A percentile compares a stretch with the other conserved stretches of the same genome.
Evolutionary conservation across 2,113 vertebrate species (phyloP).

Genomic region (Varanus komodoensis): DNA sequence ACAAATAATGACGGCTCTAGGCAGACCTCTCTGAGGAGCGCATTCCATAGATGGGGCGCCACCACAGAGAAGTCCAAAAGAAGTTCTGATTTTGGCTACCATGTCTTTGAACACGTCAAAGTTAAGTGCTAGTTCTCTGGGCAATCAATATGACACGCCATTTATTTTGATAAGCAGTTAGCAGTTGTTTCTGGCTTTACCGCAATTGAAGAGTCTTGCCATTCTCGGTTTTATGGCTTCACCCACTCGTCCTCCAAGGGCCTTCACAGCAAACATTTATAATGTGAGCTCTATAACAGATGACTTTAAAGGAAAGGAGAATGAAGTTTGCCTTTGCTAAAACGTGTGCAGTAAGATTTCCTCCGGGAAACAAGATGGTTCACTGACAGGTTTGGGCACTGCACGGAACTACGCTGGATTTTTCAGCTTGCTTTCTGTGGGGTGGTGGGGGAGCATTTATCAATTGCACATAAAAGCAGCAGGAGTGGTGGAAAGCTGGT

Average conservation of each 20-base stretch:
- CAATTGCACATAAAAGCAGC: constrained; percentile 51
- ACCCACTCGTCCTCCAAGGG: constrained; percentile 26
- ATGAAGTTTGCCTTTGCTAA: constrained; percentile 54
- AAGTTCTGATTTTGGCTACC: too few relatives aligned
- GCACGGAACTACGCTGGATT: constrained; percentile 54
- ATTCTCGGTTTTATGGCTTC: constrained; percentile 34
- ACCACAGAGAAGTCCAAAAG: too few relatives aligned
- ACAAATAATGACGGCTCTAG: too few relatives aligned
- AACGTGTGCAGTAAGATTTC: constrained; percentile 64
- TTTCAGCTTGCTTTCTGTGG: constrained; percentile 62
- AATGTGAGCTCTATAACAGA: constrained; percentile 33
- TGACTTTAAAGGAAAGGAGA: constrained; percentile 10
- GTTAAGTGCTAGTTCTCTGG: background rate
- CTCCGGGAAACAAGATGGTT: constrained; percentile 42
- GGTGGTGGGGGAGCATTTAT: constrained; percentile 52
- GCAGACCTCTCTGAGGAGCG: too few relatives aligned
- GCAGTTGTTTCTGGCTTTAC: constrained; percentile 1
- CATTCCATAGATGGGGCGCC: too few relatives aligned
- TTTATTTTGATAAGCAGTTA: background rate
- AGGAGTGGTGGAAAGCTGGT: background rate
- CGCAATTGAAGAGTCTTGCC: constrained; percentile 38
- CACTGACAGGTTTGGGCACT: constrained; percentile 72
- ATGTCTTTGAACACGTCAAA: too few relatives aligned
- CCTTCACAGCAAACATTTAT: constrained; percentile 53
- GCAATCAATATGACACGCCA: background rate